A percentile compares a stretch with the other conserved stretches of the same genome.
These are phyloP conservation scores for Apamea epomidion DNA, from an alignment of 2,888 invertebrate genomes.

Conservation along the genomic window DNA sequence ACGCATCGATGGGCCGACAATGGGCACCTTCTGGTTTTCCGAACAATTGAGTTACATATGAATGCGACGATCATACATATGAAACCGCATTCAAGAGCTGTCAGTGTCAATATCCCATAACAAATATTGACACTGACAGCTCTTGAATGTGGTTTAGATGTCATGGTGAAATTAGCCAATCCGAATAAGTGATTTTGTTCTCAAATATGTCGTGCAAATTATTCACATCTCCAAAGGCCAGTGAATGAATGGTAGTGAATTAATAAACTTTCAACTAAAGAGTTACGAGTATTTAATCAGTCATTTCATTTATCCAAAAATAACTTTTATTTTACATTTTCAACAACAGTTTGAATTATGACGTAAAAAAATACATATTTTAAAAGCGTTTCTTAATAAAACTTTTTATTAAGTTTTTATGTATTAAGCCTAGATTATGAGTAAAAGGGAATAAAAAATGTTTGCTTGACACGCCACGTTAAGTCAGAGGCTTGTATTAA, in stretches of 20 bases:
- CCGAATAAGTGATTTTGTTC: too few species aligned
- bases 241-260: neutral
- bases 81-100: neutral
- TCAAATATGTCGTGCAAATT: neutral
- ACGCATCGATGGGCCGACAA: too few species aligned
- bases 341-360: neutral
- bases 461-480: constrained; percentile 41
- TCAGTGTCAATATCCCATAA: neutral
- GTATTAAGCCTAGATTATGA: constrained; percentile 23
- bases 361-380: constrained; percentile 3
- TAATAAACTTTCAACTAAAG: neutral
- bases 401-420: constrained; percentile 23
- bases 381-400: constrained; percentile 4
- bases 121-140: too few species aligned
- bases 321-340: neutral
- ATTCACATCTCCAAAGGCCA: neutral
- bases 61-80: neutral
- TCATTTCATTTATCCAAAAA: neutral
- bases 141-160: neutral
- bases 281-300: too few species aligned
- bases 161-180: neutral
- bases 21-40: neutral
- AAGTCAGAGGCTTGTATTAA: constrained; percentile 19
- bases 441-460: constrained; percentile 24
- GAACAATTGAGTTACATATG: neutral